Evolutionary conservation across 2,888 invertebrate genomes (phyloP).

Genomic region (Eilema griseolum): DNA sequence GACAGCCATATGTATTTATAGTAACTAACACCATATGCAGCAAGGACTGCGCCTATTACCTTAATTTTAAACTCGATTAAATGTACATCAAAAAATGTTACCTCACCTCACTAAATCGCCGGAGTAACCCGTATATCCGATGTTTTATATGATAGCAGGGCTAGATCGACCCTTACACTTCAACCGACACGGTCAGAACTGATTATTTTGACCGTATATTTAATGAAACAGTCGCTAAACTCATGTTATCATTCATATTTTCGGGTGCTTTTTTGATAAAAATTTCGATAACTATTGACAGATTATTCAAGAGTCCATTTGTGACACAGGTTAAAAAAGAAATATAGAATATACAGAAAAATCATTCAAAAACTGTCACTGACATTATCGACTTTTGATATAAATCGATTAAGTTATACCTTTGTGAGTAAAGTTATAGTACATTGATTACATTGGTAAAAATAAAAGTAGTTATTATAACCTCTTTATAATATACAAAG

Average conservation of each 20-base stretch:
- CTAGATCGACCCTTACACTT: constrained; percentile 44
- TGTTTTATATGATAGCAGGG: constrained; percentile 46
- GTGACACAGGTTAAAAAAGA: constrained; percentile 28
- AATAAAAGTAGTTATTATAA: no score
- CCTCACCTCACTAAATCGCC: constrained; percentile 70
- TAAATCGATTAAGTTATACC: background rate
- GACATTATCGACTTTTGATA: background rate
- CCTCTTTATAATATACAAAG: no score
- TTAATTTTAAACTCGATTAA: constrained; percentile 4
- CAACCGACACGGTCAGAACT: constrained; percentile 47
- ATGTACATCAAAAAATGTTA: constrained; percentile 19
- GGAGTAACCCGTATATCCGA: constrained; percentile 54
- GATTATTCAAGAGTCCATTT: constrained; percentile 64
- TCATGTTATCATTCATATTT: constrained; percentile 80
- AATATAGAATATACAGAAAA: background rate
- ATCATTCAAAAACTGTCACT: background rate
- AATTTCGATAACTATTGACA: constrained; percentile 67
- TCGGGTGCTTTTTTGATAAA: constrained; percentile 74
- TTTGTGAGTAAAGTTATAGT: no score
- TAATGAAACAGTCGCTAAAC: constrained; percentile 57
- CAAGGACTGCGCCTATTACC: constrained; percentile 13
- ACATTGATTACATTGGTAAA: no score
- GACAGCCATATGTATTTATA: background rate
- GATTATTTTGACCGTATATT: constrained; percentile 59
- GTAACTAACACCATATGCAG: constrained; percentile 7